Base-by-base conservation (phyloP, 2,888 invertebrate genomes). In the Andrena bucephala region DNA sequence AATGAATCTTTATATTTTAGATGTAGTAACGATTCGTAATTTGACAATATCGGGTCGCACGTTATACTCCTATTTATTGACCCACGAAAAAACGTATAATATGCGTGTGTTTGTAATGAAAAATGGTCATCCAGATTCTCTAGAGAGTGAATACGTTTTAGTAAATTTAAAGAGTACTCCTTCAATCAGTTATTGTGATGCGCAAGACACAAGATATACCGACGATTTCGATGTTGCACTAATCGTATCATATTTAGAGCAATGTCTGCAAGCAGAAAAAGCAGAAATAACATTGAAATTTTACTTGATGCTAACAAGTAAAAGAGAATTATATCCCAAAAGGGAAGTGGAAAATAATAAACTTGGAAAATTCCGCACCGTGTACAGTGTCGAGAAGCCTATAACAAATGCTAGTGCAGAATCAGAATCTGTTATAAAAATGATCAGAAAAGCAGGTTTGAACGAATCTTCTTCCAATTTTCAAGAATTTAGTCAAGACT, bases 151-250 rank as follows among this genome's bases (percentile, higher is more conserved):
- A 90, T 96, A 95, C 92, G 96, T 96, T 16, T 93, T 97, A 84
- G 95, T 96, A 10, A 95, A 95, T 90, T 94, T 95, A 73, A 95
- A 95, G 68, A 95, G 95, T 83, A 95, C 95, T 29, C 95, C 95
- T 13, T 94, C 95, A 84, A 94, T 96, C 24, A 95, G 95, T 62
- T 96, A 96, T 85, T 95, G 95, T 85, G 96, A 96, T 89, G 94
- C 94, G 0, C 95, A 96, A 85, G 96, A 96, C 85, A 94, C 95
- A 20, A 95, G 95, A 81, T 95, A 95, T 81, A 95, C 95, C 0
- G 96, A 96, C 83, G 96, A 96, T 89, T 96, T 96, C 92, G 96
- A 96, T 88, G 95, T 96, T 24, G 96, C 96, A 0, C 93, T 97
- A 54, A 95, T 97, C 20, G 95, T 97, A 48, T 95, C 96, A n/a